Evolutionary conservation across 1,140 invertebrate genomes (phyloP).

Genomic region (Lamellibrachia luymesi): DNA sequence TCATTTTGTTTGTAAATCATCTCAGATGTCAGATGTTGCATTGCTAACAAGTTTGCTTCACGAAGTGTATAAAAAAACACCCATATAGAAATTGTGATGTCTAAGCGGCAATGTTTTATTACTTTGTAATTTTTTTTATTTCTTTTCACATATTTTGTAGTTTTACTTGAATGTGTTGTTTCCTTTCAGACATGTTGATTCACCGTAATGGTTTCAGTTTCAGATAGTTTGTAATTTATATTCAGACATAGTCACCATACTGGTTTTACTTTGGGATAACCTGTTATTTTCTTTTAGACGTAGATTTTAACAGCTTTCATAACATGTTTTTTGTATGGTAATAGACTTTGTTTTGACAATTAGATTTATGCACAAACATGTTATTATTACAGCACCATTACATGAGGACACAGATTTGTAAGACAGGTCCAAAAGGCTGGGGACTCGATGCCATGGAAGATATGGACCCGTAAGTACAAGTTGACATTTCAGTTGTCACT

Average conservation of each 20-base stretch:
- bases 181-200: background rate
- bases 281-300: background rate
- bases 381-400: constrained; percentile 65
- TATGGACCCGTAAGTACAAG: constrained; percentile 68
- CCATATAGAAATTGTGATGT: background rate
- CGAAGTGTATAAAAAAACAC: background rate
- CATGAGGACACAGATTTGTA: constrained; percentile 81
- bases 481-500: background rate
- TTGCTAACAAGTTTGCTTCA: no score
- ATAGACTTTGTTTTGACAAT: background rate
- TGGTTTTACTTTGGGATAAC: no score
- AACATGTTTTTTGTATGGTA: background rate
- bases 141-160: background rate
- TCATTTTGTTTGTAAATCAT: background rate
- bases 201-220: constrained; percentile 15
- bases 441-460: constrained; percentile 79
- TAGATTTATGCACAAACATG: background rate
- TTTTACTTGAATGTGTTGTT: background rate
- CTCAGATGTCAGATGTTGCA: background rate
- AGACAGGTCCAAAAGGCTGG: constrained; percentile 90
- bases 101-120: no score
- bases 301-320: background rate
- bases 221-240: background rate
- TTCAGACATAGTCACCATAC: no score
- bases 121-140: no score